Evolutionary conservation across 2,888 invertebrate genomes (phyloP).

Genomic region (Stegana nigrithorax): DNA sequence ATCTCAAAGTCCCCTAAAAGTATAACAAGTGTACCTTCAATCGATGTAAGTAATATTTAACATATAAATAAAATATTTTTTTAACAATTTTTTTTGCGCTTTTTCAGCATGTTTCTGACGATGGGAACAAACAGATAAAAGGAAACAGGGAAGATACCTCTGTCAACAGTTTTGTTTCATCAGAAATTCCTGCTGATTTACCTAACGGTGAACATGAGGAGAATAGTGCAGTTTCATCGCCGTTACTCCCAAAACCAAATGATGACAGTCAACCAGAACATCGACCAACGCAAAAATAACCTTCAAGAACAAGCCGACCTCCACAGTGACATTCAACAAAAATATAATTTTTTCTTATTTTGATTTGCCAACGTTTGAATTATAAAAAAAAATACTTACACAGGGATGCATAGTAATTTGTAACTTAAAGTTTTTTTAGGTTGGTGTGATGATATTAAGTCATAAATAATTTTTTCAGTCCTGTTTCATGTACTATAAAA

Average conservation of each 20-base stretch:
- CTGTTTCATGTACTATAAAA: too few species aligned
- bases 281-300: conserved; percentile 44
- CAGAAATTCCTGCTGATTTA: conserved; percentile 50
- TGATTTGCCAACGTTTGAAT: too few species aligned
- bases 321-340: background rate
- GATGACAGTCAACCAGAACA: conserved; percentile 38
- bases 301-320: conserved; percentile 9
- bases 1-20: conserved; percentile 49
- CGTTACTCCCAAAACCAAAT: conserved; percentile 52
- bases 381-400: too few species aligned
- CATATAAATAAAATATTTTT: background rate
- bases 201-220: conserved; percentile 49
- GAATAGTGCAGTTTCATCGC: conserved; percentile 46
- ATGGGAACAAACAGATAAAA: conserved; percentile 46
- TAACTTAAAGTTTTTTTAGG: too few species aligned
- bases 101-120: conserved; percentile 50
- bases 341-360: too few species aligned
- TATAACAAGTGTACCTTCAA: conserved; percentile 59
- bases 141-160: conserved; percentile 55
- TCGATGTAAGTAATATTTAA: conserved; percentile 48
- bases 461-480: too few species aligned
- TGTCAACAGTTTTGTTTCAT: conserved; percentile 57
- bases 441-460: too few species aligned
- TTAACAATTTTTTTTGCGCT: background rate
- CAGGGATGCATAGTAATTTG: too few species aligned